phyloP scores from a whole-genome alignment of 2,888 invertebrate genomes.

The Xylophagus ater region DNA sequence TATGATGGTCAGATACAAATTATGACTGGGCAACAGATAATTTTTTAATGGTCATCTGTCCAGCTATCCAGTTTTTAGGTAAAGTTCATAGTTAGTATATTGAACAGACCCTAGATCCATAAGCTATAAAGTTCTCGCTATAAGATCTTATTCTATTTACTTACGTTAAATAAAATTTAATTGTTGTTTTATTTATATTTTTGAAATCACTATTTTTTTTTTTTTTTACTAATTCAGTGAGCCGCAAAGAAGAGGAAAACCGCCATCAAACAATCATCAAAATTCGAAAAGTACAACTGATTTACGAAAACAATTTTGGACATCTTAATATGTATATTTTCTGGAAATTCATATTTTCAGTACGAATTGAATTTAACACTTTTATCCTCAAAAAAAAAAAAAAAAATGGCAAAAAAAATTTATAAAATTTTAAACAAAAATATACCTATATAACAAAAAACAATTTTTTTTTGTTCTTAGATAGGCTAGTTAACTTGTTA shows the following conservation, averaged over 20 bases:
- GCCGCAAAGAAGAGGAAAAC: not conserved
- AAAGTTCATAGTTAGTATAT: too few relatives aligned
- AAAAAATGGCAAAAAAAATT: slow-evolving; percentile 4
- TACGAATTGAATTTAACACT: slow-evolving; percentile 1
- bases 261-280: not conserved
- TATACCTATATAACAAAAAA: slow-evolving; percentile 4
- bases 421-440: not conserved
- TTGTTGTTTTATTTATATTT: too few relatives aligned
- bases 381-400: slow-evolving; percentile 1
- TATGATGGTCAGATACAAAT: too few relatives aligned
- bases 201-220: not conserved
- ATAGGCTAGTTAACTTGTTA: slow-evolving; percentile 17
- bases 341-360: slow-evolving; percentile 8
- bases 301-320: not conserved
- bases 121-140: too few relatives aligned
- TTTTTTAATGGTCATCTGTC: too few relatives aligned
- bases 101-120: too few relatives aligned
- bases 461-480: slow-evolving; percentile 7
- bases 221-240: not conserved
- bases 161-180: too few relatives aligned
- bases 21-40: too few relatives aligned
- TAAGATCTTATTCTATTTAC: too few relatives aligned
- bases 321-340: slow-evolving; percentile 2
- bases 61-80: too few relatives aligned
- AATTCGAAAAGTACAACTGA: too few relatives aligned